A percentile compares a stretch with the other conserved stretches of the same genome.
Evolutionary conservation across 2,113 vertebrate species (phyloP).

Genomic region (Garra rufa): DNA sequence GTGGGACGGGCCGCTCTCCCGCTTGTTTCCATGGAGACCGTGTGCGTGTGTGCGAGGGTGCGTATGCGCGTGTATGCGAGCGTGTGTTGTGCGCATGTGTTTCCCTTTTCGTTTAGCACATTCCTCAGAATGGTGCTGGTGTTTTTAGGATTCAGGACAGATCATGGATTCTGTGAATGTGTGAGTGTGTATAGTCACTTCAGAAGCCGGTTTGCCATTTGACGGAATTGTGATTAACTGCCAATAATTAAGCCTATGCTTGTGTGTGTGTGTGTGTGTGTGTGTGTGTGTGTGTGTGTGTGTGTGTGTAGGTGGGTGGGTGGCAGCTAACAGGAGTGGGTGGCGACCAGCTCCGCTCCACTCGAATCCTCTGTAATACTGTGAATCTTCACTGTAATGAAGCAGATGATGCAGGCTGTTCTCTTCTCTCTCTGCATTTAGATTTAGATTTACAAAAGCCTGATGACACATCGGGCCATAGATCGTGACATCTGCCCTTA

Average conservation of each 20-base stretch:
- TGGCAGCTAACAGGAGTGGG: conserved; percentile 62
- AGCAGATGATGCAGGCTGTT: conserved; percentile 19
- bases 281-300: conserved; percentile 14
- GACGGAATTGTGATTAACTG: conserved; percentile 17
- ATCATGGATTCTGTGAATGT: conserved; percentile 32
- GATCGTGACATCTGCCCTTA: conserved; percentile 3
- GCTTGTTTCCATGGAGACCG: conserved; percentile 60
- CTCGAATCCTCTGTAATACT: conserved; percentile 27
- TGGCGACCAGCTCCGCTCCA: conserved; percentile 17
- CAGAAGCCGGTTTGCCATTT: not conserved
- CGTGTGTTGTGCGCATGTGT: conserved; percentile 23
- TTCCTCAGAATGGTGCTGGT: conserved; percentile 45
- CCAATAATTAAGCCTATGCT: not conserved
- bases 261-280: not conserved
- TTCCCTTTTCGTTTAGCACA: conserved; percentile 22
- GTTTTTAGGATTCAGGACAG: conserved; percentile 28
- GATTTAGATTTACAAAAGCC: conserved; percentile 17
- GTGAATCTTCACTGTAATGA: conserved; percentile 38
- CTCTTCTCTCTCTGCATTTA: conserved; percentile 12
- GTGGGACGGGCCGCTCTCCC: conserved; percentile 53
- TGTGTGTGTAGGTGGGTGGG: conserved; percentile 67
- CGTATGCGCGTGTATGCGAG: not conserved
- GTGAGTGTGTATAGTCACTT: conserved; percentile 3
- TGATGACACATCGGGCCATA: not conserved
- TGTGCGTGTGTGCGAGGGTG: not conserved